A percentile compares a stretch with the other conserved stretches of the same genome.
These are phyloP conservation scores for Phalanger gymnotis DNA, from an alignment of 2,797 vertebrate species.

Conservation along the genomic window DNA sequence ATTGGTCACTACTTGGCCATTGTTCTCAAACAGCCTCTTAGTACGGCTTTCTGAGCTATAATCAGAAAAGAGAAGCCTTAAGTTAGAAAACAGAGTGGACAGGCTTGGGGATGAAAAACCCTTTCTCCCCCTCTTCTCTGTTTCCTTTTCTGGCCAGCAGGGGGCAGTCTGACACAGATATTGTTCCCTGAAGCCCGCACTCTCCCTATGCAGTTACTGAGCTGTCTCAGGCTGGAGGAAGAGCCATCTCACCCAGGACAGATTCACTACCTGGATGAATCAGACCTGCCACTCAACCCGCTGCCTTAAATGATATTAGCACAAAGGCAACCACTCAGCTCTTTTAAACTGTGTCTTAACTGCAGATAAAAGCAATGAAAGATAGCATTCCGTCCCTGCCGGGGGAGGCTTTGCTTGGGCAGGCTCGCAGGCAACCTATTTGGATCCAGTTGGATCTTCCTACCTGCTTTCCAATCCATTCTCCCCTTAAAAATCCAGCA, in stretches of 20 bases:
- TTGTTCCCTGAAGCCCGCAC: constrained; percentile 35
- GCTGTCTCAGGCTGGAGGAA: constrained; percentile 72
- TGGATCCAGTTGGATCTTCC: not conserved
- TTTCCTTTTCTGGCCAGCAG: constrained; percentile 76
- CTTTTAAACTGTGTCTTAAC: constrained; percentile 76
- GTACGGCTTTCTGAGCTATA: not conserved
- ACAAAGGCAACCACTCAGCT: constrained; percentile 78
- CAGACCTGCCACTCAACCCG: constrained; percentile 80
- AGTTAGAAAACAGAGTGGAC: not conserved
- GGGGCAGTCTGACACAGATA: constrained; percentile 81
- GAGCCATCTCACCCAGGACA: constrained; percentile 75
- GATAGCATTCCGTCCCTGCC: constrained; percentile 63
- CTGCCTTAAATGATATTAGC: constrained; percentile 77
- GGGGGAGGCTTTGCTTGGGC: constrained; percentile 35
- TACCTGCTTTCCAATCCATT: not conserved
- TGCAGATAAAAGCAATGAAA: constrained; percentile 75
- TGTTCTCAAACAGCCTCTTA: not conserved
- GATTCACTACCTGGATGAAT: constrained; percentile 79
- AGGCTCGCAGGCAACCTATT: not conserved
- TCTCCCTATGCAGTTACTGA: constrained; percentile 57
- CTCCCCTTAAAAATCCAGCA: not conserved
- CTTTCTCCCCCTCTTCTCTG: not conserved
- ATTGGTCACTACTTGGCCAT: not conserved
- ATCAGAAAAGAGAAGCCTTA: not conserved
- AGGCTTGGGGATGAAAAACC: not conserved